Percentiles rank a stretch among this genome's conserved stretches.
phyloP scores from a whole-genome alignment of 2,888 invertebrate genomes.

The Saturnia japonica region DNA sequence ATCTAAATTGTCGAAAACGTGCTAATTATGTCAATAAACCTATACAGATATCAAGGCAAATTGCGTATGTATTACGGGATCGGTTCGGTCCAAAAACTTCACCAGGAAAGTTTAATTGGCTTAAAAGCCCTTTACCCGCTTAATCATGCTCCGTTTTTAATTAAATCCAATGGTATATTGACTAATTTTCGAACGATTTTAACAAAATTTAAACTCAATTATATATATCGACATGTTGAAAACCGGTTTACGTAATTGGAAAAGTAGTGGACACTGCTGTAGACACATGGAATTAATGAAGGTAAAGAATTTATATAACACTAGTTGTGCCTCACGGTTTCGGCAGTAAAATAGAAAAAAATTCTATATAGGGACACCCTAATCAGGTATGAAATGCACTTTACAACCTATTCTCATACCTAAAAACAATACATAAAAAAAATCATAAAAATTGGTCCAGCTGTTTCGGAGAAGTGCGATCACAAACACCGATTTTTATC shows the following conservation, averaged over 20 bases:
- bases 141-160: slow-evolving; percentile 30
- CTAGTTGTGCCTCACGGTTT: too few relatives aligned
- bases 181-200: slow-evolving; percentile 24
- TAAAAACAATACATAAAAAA: too few relatives aligned
- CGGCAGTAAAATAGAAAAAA: too few relatives aligned
- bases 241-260: background rate
- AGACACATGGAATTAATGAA: background rate
- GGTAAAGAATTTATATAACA: background rate
- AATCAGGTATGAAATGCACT: too few relatives aligned
- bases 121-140: slow-evolving; percentile 26
- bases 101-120: slow-evolving; percentile 29
- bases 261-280: background rate
- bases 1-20: background rate
- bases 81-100: slow-evolving; percentile 23
- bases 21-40: slow-evolving; percentile 6
- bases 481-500: too few relatives aligned
- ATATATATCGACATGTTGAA: slow-evolving; percentile 22
- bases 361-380: too few relatives aligned
- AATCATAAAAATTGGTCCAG: too few relatives aligned
- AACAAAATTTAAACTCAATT: slow-evolving; percentile 22
- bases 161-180: slow-evolving; percentile 28
- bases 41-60: background rate
- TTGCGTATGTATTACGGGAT: background rate
- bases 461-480: too few relatives aligned
- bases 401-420: too few relatives aligned